Evolutionary conservation across 1,140 invertebrate species (phyloP), one percentile per base, ranked within the genome.

Genomic region (Procambarus virginalis): DNA sequence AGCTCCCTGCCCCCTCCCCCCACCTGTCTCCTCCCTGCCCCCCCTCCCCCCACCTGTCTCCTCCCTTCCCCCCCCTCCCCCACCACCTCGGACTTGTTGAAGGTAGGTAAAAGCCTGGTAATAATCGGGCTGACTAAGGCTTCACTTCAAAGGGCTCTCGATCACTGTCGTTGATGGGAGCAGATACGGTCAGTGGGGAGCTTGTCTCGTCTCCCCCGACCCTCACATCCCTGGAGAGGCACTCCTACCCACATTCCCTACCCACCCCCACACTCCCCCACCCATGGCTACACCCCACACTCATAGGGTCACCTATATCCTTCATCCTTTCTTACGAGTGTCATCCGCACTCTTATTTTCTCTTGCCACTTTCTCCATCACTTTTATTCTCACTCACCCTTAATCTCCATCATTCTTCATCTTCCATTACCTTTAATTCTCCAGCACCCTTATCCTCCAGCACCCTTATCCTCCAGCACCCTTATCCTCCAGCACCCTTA

Each of bases 101-200:
- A 34, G 34, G 34, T 34, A 34, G 34, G 34, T 34, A 34, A 34
- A 34, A 34, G 34, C 34, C 34, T 34, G 34, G 34, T 84, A 84
- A 84, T 84, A 64, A 84, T 73, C 34, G 22, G n/a, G 51, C 45
- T 4, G 81, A 64, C 45, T 48, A 48, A 87, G 58, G 77, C 46
- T 51, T 55, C 60, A 70, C 64, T 60, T 70, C 84, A n/a, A 51
- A n/a, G 78, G 86, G 48, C 46, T 45, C 78, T 87, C 86, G 48
- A 75, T 87, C 86, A 87, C 86, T 87, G 86, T 87, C 86, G 86
- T 81, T 87, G 45, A 22, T 34, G 86, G 48, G 45, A 34, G 46
- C 49, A 14, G 78, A 81, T 81, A 80, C 79, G 14, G 58, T 81
- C 77, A 48, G 6, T 14, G 78, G 55, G 55, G 10, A 12, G 17